phyloP scores from a whole-genome alignment of 2,888 invertebrate genomes.

The Phortica magna region DNA sequence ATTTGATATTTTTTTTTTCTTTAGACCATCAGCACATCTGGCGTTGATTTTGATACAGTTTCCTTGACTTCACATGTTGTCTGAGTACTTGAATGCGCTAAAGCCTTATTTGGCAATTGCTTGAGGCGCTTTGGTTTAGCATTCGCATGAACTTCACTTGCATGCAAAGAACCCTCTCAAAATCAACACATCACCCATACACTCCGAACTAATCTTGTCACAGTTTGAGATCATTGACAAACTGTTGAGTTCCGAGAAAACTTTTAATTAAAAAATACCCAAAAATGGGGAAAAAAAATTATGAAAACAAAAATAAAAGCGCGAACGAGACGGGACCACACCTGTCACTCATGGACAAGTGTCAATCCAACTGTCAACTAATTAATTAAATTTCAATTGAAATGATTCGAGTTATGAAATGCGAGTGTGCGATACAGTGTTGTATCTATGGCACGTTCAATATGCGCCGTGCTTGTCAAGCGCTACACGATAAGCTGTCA shows the following conservation, averaged over 20 bases:
- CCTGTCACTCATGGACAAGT: slow-evolving; percentile 59
- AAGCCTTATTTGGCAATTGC: too few relatives aligned
- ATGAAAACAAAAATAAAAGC: not conserved
- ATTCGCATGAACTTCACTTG: too few relatives aligned
- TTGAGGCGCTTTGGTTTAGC: too few relatives aligned
- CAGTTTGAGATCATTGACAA: slow-evolving; percentile 18
- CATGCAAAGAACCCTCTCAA: too few relatives aligned
- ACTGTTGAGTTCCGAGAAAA: slow-evolving; percentile 58
- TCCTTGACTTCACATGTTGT: too few relatives aligned
- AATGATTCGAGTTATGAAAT: slow-evolving; percentile 54
- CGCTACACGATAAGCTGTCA: slow-evolving; percentile 76
- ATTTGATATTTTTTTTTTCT: slow-evolving; percentile 27
- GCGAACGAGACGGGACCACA: slow-evolving; percentile 44
- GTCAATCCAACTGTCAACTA: slow-evolving; percentile 76
- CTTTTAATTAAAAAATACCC: slow-evolving; percentile 31
- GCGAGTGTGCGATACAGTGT: not conserved
- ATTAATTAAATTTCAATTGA: slow-evolving; percentile 78
- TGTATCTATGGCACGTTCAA: slow-evolving; percentile 46
- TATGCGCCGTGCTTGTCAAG: slow-evolving; percentile 62
- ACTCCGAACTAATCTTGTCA: too few relatives aligned
- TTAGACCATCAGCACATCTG: slow-evolving; percentile 9
- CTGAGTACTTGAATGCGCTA: not conserved
- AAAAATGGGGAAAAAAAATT: slow-evolving; percentile 18
- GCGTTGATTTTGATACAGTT: slow-evolving; percentile 14
- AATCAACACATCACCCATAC: too few relatives aligned